phyloP scores from a whole-genome alignment of 2,797 vertebrate genomes.

The Gallinago solitaria region DNA sequence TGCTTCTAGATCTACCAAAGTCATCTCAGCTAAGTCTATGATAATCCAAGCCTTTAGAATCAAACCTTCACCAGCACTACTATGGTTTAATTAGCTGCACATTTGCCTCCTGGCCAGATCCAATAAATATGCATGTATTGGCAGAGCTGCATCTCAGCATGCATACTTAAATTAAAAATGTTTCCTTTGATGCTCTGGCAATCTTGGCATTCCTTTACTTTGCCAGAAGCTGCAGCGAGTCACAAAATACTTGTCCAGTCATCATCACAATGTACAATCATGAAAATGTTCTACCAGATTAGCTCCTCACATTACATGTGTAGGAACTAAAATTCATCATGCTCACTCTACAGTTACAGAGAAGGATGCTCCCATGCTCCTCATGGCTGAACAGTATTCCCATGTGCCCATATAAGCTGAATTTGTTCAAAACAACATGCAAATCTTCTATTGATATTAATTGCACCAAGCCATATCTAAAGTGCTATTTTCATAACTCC shows the following conservation, averaged over 20 bases:
- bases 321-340: background rate
- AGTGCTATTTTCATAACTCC: background rate
- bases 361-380: background rate
- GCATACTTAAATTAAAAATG: constrained; percentile 78
- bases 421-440: background rate
- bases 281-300: constrained; percentile 22
- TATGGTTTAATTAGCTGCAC: constrained; percentile 73
- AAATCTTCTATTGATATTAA: background rate
- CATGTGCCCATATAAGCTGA: background rate
- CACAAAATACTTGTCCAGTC: constrained; percentile 67
- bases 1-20: constrained; percentile 23
- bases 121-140: constrained; percentile 79
- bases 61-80: constrained; percentile 55
- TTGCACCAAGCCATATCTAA: background rate
- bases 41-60: constrained; percentile 24
- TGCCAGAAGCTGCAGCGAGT: constrained; percentile 74
- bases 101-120: constrained; percentile 77
- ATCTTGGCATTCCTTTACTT: constrained; percentile 70
- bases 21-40: constrained; percentile 11
- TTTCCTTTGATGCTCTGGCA: constrained; percentile 73
- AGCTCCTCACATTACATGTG: background rate
- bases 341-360: background rate
- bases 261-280: constrained; percentile 53
- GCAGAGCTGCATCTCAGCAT: constrained; percentile 81
- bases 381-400: background rate